Conservation (phyloP, 2,888 invertebrate genomes). For the Scaptomyza reducta region DNA sequence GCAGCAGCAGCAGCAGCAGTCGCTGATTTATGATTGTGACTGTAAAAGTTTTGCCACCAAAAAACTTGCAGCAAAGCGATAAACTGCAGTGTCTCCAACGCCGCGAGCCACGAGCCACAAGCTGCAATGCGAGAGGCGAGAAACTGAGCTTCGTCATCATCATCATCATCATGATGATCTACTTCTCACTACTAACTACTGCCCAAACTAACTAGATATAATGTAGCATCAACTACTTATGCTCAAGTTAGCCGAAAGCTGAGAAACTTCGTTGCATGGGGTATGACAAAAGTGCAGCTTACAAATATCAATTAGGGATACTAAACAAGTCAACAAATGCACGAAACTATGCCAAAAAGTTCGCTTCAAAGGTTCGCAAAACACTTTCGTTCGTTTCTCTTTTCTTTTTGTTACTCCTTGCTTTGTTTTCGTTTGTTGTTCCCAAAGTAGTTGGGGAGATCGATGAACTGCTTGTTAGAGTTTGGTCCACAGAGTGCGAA, state of each 20-base stretch:
- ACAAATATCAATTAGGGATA: constrained; percentile 43
- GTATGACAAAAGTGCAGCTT: constrained; percentile 12
- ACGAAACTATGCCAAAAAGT: constrained; percentile 7
- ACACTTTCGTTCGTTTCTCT: neutral
- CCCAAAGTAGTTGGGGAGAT: neutral
- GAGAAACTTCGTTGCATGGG: no score
- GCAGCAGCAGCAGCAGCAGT: constrained; percentile 27
- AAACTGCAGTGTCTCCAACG: constrained; percentile 57
- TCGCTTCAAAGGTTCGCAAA: neutral
- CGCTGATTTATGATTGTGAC: constrained; percentile 68
- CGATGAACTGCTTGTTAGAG: neutral
- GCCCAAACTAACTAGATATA: constrained; percentile 21
- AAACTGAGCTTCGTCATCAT: neutral
- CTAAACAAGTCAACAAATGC: constrained; percentile 22
- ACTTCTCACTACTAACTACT: constrained; percentile 1
- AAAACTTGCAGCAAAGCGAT: constrained; percentile 66
- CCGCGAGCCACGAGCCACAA: no score
- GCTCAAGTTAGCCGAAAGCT: constrained; percentile 40
- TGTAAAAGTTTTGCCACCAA: constrained; percentile 61
- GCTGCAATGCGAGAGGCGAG: constrained; percentile 14
- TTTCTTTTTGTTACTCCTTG: no score
- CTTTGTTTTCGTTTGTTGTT: neutral
- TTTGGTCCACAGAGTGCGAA: no score
- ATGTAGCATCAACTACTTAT: constrained; percentile 4
- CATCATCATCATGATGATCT: neutral